Conservation (phyloP, 1,140 invertebrate genomes). For the Mactra quadrangularis region DNA sequence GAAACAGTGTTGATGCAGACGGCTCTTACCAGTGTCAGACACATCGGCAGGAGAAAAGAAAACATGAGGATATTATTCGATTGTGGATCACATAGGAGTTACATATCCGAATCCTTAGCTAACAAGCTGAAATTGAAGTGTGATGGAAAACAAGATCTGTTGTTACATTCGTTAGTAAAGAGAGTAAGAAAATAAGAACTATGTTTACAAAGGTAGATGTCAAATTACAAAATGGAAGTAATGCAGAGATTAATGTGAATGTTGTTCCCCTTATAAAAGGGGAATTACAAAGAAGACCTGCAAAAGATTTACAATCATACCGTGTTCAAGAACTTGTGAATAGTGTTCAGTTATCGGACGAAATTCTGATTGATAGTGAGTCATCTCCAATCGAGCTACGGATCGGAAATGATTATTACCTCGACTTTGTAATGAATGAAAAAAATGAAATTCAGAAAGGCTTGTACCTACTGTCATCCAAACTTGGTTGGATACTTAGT, state of each 20-base stretch:
- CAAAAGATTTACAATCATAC: background rate
- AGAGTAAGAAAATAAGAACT: background rate
- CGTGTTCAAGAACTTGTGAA: conserved; percentile 13
- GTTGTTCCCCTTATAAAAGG: conserved; percentile 5
- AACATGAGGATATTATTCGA: background rate
- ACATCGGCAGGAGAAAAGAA: background rate
- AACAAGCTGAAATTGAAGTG: background rate
- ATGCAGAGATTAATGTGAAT: no score
- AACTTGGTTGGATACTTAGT: conserved; percentile 10
- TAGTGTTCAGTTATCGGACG: conserved; percentile 8
- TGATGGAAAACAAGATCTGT: conserved; percentile 8
- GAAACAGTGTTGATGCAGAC: conserved; percentile 29
- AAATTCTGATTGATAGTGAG: background rate
- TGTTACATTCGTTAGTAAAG: background rate
- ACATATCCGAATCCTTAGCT: conserved; percentile 17
- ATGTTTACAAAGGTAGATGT: conserved; percentile 13
- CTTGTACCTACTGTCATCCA: background rate
- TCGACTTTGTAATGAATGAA: conserved; percentile 3
- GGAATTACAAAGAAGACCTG: background rate
- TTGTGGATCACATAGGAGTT: conserved; percentile 9
- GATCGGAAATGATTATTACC: conserved; percentile 30
- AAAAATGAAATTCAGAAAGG: conserved; percentile 21
- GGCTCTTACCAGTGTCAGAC: background rate
- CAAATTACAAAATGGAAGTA: background rate
- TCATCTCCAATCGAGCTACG: background rate